Base-by-base conservation (phyloP, 2,797 vertebrate genomes). In the Sparidentex hasta region DNA sequence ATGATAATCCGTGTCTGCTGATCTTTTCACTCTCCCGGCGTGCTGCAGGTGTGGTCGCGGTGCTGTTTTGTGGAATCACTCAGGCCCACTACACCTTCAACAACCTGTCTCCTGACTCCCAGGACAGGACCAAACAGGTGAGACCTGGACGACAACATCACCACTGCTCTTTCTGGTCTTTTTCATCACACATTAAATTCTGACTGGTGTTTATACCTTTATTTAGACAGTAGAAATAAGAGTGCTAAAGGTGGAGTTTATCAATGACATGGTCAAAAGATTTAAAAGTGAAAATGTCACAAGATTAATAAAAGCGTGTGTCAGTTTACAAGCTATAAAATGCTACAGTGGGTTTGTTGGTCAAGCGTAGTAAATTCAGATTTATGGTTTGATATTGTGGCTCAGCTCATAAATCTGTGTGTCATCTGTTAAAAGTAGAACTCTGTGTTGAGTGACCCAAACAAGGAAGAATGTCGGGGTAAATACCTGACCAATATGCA, bases 71-170 rank as follows among this genome's bases (percentile, higher is more conserved):
- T 59, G 98, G 98, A 38, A 99, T 99, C 77, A 99, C 98, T 3
- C 98, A 99, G 84, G 98, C 98, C 63, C 98, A 99, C 92, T 99
- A 99, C 81, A 99, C 98, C 7, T 99, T 95, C 81, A 99, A 99
- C 92, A 99, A 99, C 83, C 95, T 99, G 65, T 99, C 98, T 29
- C 95, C 95, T 9, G 97, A 98, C 23, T 99, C 98, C 41, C 97
- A 99, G 83, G 96, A 97, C 81, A 94, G 97, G 84, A 98, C 97
- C 64, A 99, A 99, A 91, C 97, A 99, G 97, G 98, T 98, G 93
- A 93, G 94, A 61, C 52, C 27, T 38, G 48, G n/a, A 69, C 33
- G 17, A 9, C 18, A 47, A 18, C 7, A 18, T 8, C 55, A 64
- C 17, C 27, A 12, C 68, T 20, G 13, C 7, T 46, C 1, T 0